Evolutionary conservation across 2,888 invertebrate genomes (phyloP).

Genomic region (Nemotelus pantherinus): DNA sequence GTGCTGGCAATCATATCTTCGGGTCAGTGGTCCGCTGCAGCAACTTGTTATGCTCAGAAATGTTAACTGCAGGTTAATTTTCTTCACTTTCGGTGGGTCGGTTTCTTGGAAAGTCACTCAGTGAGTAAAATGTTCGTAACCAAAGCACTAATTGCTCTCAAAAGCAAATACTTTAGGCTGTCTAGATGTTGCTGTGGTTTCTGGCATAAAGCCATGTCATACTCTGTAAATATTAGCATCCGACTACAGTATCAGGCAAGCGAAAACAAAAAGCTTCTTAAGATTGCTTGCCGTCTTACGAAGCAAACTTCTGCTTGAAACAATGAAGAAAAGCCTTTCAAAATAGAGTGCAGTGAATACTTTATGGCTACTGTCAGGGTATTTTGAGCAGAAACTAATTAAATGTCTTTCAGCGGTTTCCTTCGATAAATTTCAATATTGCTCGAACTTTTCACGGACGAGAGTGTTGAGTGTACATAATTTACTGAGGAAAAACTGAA

Average conservation of each 20-base stretch:
- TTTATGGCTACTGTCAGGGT: slow-evolving; percentile 22
- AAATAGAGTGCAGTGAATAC: slow-evolving; percentile 1
- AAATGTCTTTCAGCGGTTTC: slow-evolving; percentile 23
- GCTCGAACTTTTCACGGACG: neutral
- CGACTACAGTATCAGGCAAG: neutral
- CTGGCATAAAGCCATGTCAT: slow-evolving; percentile 45
- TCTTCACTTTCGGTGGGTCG: neutral
- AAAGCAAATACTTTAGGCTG: slow-evolving; percentile 38
- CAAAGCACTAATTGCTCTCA: slow-evolving; percentile 49
- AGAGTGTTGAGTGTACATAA: no score
- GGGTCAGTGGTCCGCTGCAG: neutral
- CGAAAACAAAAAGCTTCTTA: slow-evolving; percentile 30
- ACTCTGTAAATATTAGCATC: neutral
- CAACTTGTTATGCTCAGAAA: neutral
- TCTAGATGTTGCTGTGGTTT: slow-evolving; percentile 40
- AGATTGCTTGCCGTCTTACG: neutral
- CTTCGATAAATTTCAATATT: slow-evolving; percentile 15
- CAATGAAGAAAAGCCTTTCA: slow-evolving; percentile 10
- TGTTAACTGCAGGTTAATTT: neutral
- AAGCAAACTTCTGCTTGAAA: neutral
- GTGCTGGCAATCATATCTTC: neutral
- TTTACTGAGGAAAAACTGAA: no score
- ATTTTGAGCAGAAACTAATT: slow-evolving; percentile 8
- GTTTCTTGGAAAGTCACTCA: slow-evolving; percentile 10
- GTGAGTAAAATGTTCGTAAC: slow-evolving; percentile 37